Evolutionary conservation across 1,140 invertebrate genomes (phyloP), one percentile per base, ranked within the genome.

Genomic region (Euglossa dilemma): DNA sequence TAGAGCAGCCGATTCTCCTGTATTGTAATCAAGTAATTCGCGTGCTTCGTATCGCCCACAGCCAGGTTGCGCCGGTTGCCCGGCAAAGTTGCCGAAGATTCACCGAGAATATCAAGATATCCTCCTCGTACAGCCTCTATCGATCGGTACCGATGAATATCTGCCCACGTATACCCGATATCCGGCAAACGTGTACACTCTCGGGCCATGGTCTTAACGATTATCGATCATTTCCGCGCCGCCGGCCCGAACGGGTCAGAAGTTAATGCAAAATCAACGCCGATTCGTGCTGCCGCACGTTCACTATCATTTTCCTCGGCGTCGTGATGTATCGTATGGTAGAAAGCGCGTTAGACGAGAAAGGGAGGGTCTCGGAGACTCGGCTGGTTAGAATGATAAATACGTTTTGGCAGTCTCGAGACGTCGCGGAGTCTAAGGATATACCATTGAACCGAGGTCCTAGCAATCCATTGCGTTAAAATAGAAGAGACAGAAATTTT

Each of bases 21-120:
- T 76, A 76, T 73, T 81, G 71, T 87, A 89, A 90, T 90, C 83
- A 90, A 76, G 89, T 89, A 84, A 90, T 90, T 86, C 89, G 80
- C 87, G 61, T 82, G 85, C 72, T 67, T 54, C 80, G 75, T 73
- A 88, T 80, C 83, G 83, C 87, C 79, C 57, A 64, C 16, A 76
- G 85, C 70, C 25, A 85, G 25, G 52, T 12, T n/a, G 66, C 80
- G 23, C 52, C 59, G 45, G 36, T 77, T 6, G 20, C 63, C 20
- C 16, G 77, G 77, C 52, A 82, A 82, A 84, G 76, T 84, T 80
- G 77, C 57, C 85, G 81, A 79, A 77, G 69, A 64, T 77, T 80
- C 80, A 73, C 78, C 80, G 85, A 78, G 80, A 85, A 84, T 85
- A 85, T 69, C 76, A 52, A 86, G 71, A 63, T 75, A 82, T 87